Conservation (phyloP, 2,888 invertebrate species). For the Colostygia pectinataria region DNA sequence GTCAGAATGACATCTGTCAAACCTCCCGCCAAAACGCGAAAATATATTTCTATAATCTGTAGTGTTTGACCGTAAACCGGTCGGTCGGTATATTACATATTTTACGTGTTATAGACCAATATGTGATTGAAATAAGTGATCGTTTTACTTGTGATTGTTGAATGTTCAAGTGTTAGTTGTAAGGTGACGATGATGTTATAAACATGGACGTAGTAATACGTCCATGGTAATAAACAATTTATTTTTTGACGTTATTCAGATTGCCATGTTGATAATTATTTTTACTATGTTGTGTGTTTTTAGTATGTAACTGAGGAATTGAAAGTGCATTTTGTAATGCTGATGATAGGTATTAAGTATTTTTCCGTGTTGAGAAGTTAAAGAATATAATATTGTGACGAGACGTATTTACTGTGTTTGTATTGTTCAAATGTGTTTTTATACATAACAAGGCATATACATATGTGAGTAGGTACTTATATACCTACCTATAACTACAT, state of each 20-base stretch:
- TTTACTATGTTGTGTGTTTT: slow-evolving; percentile 24
- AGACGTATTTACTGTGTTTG: slow-evolving; percentile 55
- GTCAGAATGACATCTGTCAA: slow-evolving; percentile 29
- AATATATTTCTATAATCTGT: slow-evolving; percentile 5
- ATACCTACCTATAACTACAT: slow-evolving; percentile 21
- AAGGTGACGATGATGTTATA: slow-evolving; percentile 26
- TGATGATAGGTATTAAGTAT: slow-evolving; percentile 54
- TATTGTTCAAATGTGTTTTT: slow-evolving; percentile 43
- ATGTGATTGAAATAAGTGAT: slow-evolving; percentile 54
- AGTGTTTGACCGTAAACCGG: slow-evolving; percentile 5
- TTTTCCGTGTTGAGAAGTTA: slow-evolving; percentile 50
- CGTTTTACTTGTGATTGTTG: slow-evolving; percentile 56
- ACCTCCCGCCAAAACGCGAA: slow-evolving; percentile 41
- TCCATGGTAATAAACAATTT: slow-evolving; percentile 41
- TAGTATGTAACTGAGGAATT: slow-evolving; percentile 50
- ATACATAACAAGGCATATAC: slow-evolving; percentile 1
- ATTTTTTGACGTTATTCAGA: slow-evolving; percentile 51
- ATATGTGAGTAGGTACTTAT: not conserved
- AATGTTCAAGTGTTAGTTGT: slow-evolving; percentile 41
- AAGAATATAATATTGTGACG: slow-evolving; percentile 26
- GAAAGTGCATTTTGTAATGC: slow-evolving; percentile 70
- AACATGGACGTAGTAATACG: no score
- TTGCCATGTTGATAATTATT: slow-evolving; percentile 66
- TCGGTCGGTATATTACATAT: not conserved
- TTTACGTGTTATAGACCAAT: slow-evolving; percentile 18